Conservation (phyloP, 1,140 invertebrate species). For the Copidosoma floridanum region DNA sequence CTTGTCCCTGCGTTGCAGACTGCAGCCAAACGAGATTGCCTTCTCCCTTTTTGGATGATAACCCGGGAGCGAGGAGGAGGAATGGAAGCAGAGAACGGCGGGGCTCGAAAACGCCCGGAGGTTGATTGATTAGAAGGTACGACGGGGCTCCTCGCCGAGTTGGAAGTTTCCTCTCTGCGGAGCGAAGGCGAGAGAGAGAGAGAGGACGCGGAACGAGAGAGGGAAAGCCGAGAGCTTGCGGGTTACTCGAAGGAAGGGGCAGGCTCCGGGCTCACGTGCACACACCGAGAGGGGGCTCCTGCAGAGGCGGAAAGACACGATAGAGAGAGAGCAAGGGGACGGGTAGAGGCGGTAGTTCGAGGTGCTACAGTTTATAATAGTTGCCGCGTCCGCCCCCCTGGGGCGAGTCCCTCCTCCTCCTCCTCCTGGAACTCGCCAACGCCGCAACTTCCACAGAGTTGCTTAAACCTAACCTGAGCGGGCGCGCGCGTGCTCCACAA, state of each 20-base stretch:
- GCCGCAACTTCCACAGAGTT: slow-evolving; percentile 55
- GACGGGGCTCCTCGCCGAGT: slow-evolving; percentile 8
- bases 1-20: not conserved
- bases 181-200: slow-evolving; percentile 39
- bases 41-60: slow-evolving; percentile 29
- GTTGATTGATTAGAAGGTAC: slow-evolving; percentile 58
- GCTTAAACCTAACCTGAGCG: slow-evolving; percentile 54
- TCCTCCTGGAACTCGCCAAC: slow-evolving; percentile 20
- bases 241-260: slow-evolving; percentile 51
- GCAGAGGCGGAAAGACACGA: slow-evolving; percentile 34
- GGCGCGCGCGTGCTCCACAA: not conserved
- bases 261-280: slow-evolving; percentile 29
- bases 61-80: slow-evolving; percentile 31
- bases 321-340: slow-evolving; percentile 32
- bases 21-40: not conserved
- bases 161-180: slow-evolving; percentile 29
- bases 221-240: slow-evolving; percentile 38
- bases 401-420: slow-evolving; percentile 35
- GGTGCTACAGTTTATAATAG: slow-evolving; percentile 60
- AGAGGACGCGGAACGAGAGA: not conserved
- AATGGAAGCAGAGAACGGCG: slow-evolving; percentile 10
- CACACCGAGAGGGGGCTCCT: slow-evolving; percentile 32
- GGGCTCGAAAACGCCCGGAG: slow-evolving; percentile 49
- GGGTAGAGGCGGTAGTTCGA: slow-evolving; percentile 55
- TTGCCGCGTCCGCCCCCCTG: slow-evolving; percentile 45